Percentiles rank a stretch among this genome's conserved stretches.
phyloP scores from a whole-genome alignment of 2,113 vertebrate species.

The Dicrurus megarhynchus region DNA sequence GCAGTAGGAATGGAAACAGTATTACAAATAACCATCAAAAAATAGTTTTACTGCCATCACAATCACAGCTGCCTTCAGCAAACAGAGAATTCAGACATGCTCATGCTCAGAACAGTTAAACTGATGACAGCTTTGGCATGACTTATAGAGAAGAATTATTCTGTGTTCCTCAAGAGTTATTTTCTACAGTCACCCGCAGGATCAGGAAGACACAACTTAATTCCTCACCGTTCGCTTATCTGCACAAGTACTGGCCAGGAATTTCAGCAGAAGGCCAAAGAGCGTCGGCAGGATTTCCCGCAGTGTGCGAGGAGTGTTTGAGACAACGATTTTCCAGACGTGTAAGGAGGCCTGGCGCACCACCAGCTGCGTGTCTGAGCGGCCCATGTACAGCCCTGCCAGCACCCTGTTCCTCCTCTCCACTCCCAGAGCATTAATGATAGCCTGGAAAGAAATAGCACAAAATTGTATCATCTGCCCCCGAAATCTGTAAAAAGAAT shows the following conservation, averaged over 20 bases:
- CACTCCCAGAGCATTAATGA: conserved; percentile 89
- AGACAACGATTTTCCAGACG: conserved; percentile 98
- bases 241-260: conserved; percentile 94
- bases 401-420: conserved; percentile 94
- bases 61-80: neutral
- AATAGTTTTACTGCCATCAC: neutral
- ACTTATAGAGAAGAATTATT: neutral
- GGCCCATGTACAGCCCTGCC: conserved; percentile 97
- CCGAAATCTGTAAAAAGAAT: neutral
- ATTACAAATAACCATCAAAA: neutral
- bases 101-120: neutral
- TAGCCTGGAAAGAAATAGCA: conserved; percentile 76
- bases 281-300: conserved; percentile 95
- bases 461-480: neutral
- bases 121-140: neutral
- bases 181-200: neutral
- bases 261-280: conserved; percentile 91
- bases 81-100: neutral
- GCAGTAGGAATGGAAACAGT: neutral
- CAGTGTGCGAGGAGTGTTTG: conserved; percentile 95
- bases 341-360: conserved; percentile 96
- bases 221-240: conserved; percentile 92
- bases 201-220: neutral
- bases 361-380: conserved; percentile 94
- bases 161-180: neutral